Evolutionary conservation across 2,888 invertebrate species (phyloP), one percentile per base, ranked within the genome.

Genomic region (Brachynemurus nebulosus): DNA sequence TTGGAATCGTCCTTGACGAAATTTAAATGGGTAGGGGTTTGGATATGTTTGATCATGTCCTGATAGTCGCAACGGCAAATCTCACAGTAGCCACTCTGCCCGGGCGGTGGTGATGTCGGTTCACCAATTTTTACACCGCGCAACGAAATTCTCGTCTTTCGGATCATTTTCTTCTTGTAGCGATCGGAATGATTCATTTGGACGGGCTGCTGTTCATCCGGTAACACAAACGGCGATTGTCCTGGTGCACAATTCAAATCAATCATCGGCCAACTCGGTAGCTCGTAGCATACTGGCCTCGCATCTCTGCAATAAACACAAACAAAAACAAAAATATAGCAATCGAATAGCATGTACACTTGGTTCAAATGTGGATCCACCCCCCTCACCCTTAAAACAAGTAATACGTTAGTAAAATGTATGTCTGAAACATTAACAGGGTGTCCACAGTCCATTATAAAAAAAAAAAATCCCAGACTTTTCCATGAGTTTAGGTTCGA

Each of bases 11-110:
- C 81, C 44, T 76, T 74, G 23, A 80, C 79, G 61, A 83, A 81
- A 50, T 76, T 76, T 44, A 77, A 65, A 63, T 86, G 86, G 54
- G 78, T 76, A 53, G 81, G 79, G 21, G 80, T 80, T 51, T 79
- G 76, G 16, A 84, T 66, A 57, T 86, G 86, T 49, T 78, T 70
- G 12, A 74, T 72, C 11, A 82, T 67, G 56, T 78, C 79, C 47
- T 70, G 71, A 62, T 83, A 86, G 55, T 82, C 80, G 40, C 75
- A 66, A 58, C 80, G 80, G 62, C 86, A 86, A 62, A 86, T 80
- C 65, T 86, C 84, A 66, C 85, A 86, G 58, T 80, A 85, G 14
- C 86, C 86, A 35, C 20, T 17, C 20, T 42, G 43, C 4, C 16
- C 20, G 47, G 49, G 57, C 58, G 48, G 60, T 49, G 49, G 57